Base-by-base conservation (phyloP, 2,888 invertebrate species). In the Campaea margaritaria region DNA sequence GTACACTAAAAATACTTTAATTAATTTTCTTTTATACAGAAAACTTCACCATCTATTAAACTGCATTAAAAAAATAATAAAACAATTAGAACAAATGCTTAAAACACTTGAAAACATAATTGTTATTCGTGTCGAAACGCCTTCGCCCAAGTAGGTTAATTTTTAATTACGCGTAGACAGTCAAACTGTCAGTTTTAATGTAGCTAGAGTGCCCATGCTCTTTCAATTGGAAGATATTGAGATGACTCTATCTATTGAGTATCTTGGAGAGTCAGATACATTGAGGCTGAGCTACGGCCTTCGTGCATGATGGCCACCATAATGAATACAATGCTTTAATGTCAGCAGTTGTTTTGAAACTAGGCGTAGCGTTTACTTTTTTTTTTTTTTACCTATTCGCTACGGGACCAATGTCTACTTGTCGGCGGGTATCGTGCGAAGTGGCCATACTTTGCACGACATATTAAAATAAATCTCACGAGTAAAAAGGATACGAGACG, bases 111-210 rank as follows among this genome's bases (percentile, higher is more conserved):
- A 62, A 62, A 56, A 61, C 59, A 54, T 64, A 64, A 65, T 65
- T 48, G 58, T 60, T 51, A 58, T 62, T 64, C 60, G 60, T 61
- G 60, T 55, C 47, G 55, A 56, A 69, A 64, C 63, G 67, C 64
- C 76, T 75, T 62, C 70, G 58, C 55, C 62, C 76, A 85, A 80
- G 76, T 85, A 78, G 85, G 85, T 87, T 86, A 89, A 89, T 85
- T 87, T 88, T 85, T 87, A 87, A 88, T 88, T 81, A 82, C 82
- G 78, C 77, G 73, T 78, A 73, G 74, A 78, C 71, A 64, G 60
- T 55, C 67, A 52, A 65, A 63, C 74, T 80, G 85, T 82, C 85
- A 80, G 79, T 84, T 75, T 72, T 70, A 81, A 83, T 85, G 74
- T 76, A 73, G 74, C 73, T 76, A 67, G 70, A 74, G 70, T 75